phyloP scores from a whole-genome alignment of 2,797 vertebrate species.

The Siniperca scherzeri region DNA sequence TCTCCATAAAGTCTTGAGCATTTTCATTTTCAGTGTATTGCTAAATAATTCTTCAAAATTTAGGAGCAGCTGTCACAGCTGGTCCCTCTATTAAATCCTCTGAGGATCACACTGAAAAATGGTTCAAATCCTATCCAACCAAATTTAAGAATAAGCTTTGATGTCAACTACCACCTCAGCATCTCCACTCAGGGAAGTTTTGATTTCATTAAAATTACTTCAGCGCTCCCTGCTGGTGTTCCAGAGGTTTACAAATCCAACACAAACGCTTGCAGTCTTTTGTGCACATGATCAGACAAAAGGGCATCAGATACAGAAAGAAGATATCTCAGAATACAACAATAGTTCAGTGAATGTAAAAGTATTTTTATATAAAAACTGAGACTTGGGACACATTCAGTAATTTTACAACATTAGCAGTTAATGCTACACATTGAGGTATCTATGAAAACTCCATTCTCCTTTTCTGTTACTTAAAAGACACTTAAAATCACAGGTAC shows the following conservation, averaged over 20 bases:
- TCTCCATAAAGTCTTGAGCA: neutral
- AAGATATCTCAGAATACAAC: neutral
- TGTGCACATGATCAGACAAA: constrained; percentile 4
- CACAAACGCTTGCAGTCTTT: constrained; percentile 15
- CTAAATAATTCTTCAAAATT: constrained; percentile 3
- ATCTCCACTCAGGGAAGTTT: constrained; percentile 7
- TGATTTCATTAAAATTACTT: constrained; percentile 19
- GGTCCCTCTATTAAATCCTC: constrained; percentile 13
- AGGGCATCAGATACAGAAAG: neutral
- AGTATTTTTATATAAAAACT: constrained; percentile 67
- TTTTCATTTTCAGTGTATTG: constrained; percentile 6
- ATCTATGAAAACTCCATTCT: constrained; percentile 58
- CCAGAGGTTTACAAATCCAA: constrained; percentile 15
- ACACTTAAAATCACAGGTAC: constrained; percentile 53
- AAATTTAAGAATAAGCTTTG: constrained; percentile 13
- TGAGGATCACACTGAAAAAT: constrained; percentile 21
- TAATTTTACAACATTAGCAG: constrained; percentile 63
- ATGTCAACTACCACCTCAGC: constrained; percentile 18
- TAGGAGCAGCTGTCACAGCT: constrained; percentile 28
- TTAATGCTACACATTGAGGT: constrained; percentile 76
- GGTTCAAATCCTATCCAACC: constrained; percentile 10
- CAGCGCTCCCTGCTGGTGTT: constrained; percentile 66
- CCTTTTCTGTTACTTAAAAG: constrained; percentile 50
- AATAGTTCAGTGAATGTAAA: constrained; percentile 45
- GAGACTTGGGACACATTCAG: constrained; percentile 59